A percentile compares a stretch with the other conserved stretches of the same genome.
Evolutionary conservation across 2,113 vertebrate genomes (phyloP).

Genomic region (Puntigrus tetrazona): DNA sequence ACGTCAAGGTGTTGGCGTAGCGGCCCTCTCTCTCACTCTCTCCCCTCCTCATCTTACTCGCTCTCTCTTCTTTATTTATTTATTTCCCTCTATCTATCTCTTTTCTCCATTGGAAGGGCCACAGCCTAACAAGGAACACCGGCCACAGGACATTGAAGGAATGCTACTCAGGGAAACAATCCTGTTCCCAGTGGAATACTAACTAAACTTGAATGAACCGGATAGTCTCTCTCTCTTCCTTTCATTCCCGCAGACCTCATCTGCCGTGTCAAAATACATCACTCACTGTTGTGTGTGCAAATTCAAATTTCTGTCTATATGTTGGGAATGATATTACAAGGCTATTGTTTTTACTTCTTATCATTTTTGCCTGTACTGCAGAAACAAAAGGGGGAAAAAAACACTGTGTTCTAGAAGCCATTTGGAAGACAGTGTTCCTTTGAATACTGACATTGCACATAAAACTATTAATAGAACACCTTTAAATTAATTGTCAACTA

Average conservation of each 20-base stretch:
- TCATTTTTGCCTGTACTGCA: background rate
- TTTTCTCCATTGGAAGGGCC: slow-evolving; percentile 81
- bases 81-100: slow-evolving; percentile 59
- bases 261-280: slow-evolving; percentile 83
- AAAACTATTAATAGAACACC: background rate
- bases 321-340: slow-evolving; percentile 3
- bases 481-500: too few relatives aligned
- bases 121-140: slow-evolving; percentile 94
- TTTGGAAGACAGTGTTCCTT: background rate
- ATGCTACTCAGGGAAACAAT: slow-evolving; percentile 81
- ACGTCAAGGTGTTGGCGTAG: slow-evolving; percentile 94
- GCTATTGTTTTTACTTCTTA: slow-evolving; percentile 18
- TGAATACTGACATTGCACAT: background rate
- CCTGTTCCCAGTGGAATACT: slow-evolving; percentile 86
- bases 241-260: slow-evolving; percentile 66
- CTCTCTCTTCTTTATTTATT: slow-evolving; percentile 53
- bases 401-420: background rate
- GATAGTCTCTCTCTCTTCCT: slow-evolving; percentile 45
- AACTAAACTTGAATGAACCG: slow-evolving; percentile 80
- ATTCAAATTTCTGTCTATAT: slow-evolving; percentile 70
- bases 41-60: slow-evolving; percentile 53
- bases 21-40: slow-evolving; percentile 72
- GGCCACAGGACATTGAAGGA: slow-evolving; percentile 90
- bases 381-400: background rate
- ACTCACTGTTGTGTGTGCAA: slow-evolving; percentile 94